These are phyloP conservation scores for Lobophora halterata DNA, from an alignment of 2,888 invertebrate genomes.

Conservation along the genomic window DNA sequence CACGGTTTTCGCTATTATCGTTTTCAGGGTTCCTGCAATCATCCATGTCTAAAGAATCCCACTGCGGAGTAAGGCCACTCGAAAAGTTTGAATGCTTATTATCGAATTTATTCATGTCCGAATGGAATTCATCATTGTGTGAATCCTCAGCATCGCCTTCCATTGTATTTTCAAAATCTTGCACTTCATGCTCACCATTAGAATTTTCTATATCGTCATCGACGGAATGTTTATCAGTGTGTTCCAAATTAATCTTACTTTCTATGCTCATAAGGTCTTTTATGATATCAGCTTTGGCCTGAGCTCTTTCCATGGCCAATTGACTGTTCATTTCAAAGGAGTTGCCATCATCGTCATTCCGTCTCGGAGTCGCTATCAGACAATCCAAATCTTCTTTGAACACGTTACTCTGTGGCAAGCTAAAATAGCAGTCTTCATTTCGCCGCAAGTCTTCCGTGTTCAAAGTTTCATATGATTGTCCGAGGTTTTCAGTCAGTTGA, in stretches of 20 bases:
- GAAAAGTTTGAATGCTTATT: conserved; percentile 13
- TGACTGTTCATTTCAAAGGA: conserved; percentile 45
- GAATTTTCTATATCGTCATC: conserved; percentile 36
- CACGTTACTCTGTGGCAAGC: conserved; percentile 58
- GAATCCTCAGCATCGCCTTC: conserved; percentile 13
- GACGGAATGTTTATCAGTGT: conserved; percentile 30
- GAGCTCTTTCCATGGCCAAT: conserved; percentile 46
- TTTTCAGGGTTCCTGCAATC: conserved; percentile 31
- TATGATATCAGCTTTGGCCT: conserved; percentile 68
- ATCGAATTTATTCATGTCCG: no score
- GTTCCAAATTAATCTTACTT: conserved; percentile 54
- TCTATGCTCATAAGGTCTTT: conserved; percentile 73
- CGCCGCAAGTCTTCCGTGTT: conserved; percentile 62
- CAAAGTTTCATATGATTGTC: conserved; percentile 56
- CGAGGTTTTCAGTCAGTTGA: conserved; percentile 55
- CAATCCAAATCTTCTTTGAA: conserved; percentile 70
- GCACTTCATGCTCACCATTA: conserved; percentile 22
- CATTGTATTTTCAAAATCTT: conserved; percentile 17
- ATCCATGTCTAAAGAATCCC: conserved; percentile 23
- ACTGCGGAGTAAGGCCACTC: conserved; percentile 15
- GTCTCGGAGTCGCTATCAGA: conserved; percentile 64
- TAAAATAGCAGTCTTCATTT: conserved; percentile 68
- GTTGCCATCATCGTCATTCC: conserved; percentile 48
- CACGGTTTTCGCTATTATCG: conserved; percentile 31
- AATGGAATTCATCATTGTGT: no score